These are phyloP conservation scores for Drosophila kikkawai DNA, from an alignment of 1,140 invertebrate genomes.

Conservation along the genomic window DNA sequence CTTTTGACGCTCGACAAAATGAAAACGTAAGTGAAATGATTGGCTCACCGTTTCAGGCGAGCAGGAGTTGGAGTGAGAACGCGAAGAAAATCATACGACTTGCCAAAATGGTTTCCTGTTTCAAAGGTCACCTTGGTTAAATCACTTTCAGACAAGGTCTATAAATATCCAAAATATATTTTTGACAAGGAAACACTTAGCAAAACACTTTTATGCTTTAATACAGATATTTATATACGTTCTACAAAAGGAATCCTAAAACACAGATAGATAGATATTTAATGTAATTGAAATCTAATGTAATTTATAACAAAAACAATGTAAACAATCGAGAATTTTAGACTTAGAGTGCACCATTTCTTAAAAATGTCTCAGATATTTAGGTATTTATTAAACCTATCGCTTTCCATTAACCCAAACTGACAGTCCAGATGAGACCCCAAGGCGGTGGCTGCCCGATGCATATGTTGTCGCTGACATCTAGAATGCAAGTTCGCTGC, in stretches of 20 bases:
- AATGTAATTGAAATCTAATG: no score
- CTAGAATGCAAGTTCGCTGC: constrained; percentile 61
- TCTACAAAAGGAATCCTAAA: no score
- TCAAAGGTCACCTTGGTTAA: constrained; percentile 10
- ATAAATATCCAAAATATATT: background rate
- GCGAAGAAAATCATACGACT: constrained; percentile 28
- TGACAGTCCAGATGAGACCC: constrained; percentile 5
- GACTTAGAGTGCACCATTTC: background rate
- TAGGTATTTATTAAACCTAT: background rate
- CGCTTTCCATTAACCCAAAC: background rate
- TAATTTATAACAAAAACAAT: no score
- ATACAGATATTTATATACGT: no score
- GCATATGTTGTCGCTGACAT: constrained; percentile 62
- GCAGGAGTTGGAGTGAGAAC: background rate
- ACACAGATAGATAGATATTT: no score
- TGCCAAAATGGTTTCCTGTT: constrained; percentile 4
- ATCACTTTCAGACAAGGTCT: background rate
- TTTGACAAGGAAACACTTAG: background rate
- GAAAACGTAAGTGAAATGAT: constrained; percentile 70
- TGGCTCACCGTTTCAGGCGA: constrained; percentile 38
- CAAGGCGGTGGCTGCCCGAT: constrained; percentile 15
- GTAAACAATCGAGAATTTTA: no score
- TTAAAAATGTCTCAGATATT: background rate
- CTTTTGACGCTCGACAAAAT: constrained; percentile 75
- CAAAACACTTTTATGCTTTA: no score